Conservation (phyloP, 2,797 vertebrate species). For the Scomberomorus guttatus region DNA sequence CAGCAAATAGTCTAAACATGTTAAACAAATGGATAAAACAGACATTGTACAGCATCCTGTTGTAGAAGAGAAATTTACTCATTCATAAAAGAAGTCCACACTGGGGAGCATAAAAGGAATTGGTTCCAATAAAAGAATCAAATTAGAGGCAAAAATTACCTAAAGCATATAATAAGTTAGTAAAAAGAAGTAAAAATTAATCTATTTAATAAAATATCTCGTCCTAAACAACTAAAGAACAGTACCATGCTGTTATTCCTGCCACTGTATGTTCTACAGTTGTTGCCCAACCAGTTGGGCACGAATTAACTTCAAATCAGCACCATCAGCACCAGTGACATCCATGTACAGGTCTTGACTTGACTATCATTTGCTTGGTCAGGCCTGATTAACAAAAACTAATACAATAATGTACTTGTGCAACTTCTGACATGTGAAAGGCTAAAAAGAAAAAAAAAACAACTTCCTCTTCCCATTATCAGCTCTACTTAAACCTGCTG, state of each 20-base stretch:
- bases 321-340: neutral
- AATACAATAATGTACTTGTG: slow-evolving; percentile 24
- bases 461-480: neutral
- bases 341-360: slow-evolving; percentile 3
- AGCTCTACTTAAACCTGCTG: neutral
- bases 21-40: neutral
- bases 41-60: neutral
- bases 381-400: slow-evolving; percentile 29
- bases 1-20: neutral
- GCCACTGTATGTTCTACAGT: neutral
- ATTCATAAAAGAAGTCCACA: neutral
- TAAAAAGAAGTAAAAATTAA: neutral
- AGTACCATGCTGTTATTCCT: neutral
- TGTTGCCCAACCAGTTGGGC: neutral
- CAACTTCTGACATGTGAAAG: slow-evolving; percentile 27
- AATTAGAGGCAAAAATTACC: neutral
- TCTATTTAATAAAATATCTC: neutral
- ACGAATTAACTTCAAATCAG: neutral
- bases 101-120: neutral
- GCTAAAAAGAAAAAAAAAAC: neutral
- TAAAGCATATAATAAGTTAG: neutral
- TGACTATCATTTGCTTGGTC: neutral
- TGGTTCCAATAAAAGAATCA: neutral
- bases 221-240: too few relatives aligned
- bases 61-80: neutral